These are phyloP conservation scores for Mormyrus lacerda DNA, from an alignment of 2,113 vertebrate genomes.

Conservation along the genomic window DNA sequence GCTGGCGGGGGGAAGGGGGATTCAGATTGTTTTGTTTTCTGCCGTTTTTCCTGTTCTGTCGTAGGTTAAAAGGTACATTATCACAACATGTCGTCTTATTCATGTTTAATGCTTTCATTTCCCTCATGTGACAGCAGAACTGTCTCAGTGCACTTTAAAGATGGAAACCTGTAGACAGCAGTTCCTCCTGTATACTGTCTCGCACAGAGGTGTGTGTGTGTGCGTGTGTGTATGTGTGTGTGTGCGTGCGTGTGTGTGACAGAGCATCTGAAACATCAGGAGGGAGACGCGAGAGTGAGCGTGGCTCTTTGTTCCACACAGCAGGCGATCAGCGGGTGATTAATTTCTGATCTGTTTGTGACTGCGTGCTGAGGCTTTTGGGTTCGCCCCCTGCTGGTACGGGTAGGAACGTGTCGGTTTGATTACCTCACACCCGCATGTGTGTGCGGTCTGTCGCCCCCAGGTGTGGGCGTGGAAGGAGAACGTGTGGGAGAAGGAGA, in stretches of 20 bases:
- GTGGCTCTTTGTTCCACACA: background rate
- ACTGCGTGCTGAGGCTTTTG: background rate
- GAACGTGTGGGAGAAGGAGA: slow-evolving; percentile 65
- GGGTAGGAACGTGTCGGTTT: background rate
- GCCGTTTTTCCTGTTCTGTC: slow-evolving; percentile 5
- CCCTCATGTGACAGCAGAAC: slow-evolving; percentile 45
- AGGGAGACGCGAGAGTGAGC: background rate
- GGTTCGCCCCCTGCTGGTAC: background rate
- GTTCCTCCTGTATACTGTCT: slow-evolving; percentile 28
- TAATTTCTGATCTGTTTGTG: background rate
- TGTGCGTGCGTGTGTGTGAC: slow-evolving; percentile 23
- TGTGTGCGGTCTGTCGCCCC: background rate
- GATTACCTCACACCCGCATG: background rate
- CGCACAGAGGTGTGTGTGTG: slow-evolving; percentile 8
- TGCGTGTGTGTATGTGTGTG: slow-evolving; percentile 19
- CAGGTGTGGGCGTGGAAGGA: slow-evolving; percentile 75
- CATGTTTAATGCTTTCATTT: slow-evolving; percentile 46
- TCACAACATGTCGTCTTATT: slow-evolving; percentile 38
- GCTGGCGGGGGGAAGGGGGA: background rate
- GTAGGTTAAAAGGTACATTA: slow-evolving; percentile 44
- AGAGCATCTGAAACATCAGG: background rate
- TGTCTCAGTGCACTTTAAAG: slow-evolving; percentile 40
- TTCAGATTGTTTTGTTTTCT: background rate
- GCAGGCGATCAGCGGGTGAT: background rate
- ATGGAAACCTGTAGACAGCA: slow-evolving; percentile 35